Percentiles rank a stretch among this genome's conserved stretches.
Evolutionary conservation across 2,797 vertebrate genomes (phyloP).

Genomic region (Salarias fasciatus): DNA sequence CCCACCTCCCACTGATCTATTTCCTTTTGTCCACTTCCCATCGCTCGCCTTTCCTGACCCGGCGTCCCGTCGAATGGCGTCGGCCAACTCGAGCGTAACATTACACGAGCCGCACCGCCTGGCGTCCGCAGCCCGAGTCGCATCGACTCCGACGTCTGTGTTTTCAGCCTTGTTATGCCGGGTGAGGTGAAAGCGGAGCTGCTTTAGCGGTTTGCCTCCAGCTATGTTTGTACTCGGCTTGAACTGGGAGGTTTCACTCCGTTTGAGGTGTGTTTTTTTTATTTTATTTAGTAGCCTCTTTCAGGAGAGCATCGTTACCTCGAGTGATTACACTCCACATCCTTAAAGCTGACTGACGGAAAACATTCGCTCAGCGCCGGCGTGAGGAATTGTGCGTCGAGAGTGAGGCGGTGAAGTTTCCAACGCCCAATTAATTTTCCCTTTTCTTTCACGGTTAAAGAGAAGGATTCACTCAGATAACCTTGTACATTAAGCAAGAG

Average conservation of each 20-base stretch:
- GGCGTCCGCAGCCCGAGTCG: conserved; percentile 24
- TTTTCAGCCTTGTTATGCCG: conserved; percentile 26
- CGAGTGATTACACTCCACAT: too few relatives aligned
- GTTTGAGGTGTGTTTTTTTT: conserved; percentile 1
- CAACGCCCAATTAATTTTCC: not conserved
- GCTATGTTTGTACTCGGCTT: not conserved
- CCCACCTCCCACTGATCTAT: conserved; percentile 37
- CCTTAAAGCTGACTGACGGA: not conserved
- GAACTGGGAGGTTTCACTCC: conserved; percentile 11
- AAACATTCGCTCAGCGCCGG: not conserved
- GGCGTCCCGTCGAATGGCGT: conserved; percentile 33
- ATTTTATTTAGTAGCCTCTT: too few relatives aligned
- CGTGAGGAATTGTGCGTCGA: not conserved
- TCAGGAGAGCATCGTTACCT: too few relatives aligned
- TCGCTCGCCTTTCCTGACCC: conserved; percentile 52
- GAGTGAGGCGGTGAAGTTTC: not conserved
- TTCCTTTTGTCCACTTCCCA: conserved; percentile 35
- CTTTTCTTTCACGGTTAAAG: too few relatives aligned
- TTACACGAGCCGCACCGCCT: conserved; percentile 56
- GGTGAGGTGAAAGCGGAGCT: not conserved
- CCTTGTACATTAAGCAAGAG: too few relatives aligned
- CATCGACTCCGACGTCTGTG: conserved; percentile 25
- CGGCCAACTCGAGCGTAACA: conserved; percentile 57
- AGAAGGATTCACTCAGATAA: too few relatives aligned
- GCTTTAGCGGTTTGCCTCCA: not conserved